Base-by-base conservation (phyloP, 1,140 invertebrate species). In the Tetramorium parvispinum region DNA sequence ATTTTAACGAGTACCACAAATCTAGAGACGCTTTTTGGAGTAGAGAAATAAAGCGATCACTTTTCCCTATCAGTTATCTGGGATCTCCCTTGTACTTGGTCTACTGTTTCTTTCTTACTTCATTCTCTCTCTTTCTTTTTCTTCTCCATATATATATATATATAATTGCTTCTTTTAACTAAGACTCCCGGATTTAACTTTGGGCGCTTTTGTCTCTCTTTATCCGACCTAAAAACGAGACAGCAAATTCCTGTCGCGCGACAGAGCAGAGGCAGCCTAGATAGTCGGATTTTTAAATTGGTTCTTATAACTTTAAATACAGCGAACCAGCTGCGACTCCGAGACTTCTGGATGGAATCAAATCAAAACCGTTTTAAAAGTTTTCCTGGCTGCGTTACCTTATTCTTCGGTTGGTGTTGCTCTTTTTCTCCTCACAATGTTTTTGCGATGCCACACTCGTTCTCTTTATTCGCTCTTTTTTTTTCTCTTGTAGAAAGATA, bases 161-260 rank as follows among this genome's bases (percentile, higher is more conserved):
- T 6, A 92, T 93, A 94, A 94, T 94, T 94, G 93, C 93, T 93
- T 94, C 91, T 94, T 93, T 94, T 93, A 94, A 93, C 92, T 94
- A 93, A 94, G 93, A 93, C 93, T 94, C 91, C 87, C 49, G 91
- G 91, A 93, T 94, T 93, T 91, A 93, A 94, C 89, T 94, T 91
- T 57, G 66, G 66, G 88, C 65, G 71, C 57, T 87, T 90, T 82
- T 85, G 85, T 73, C 43, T 49, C 37, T 85, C 13, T 86, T 57
- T 81, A 57, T 75, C 57, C 70, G 55, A 59, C 43, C 11, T 32
- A 21, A 18, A 75, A 63, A 24, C 37, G 46, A 21, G 49, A 3
- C 13, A 3, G 46, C 61, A 66, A 83, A 71, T 82, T 70, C 21
- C 49, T 13, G 24, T 71, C 32, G 57, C 32, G 43, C 63, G 46